A percentile compares a stretch with the other conserved stretches of the same genome.
These are phyloP conservation scores for Pithys albifrons DNA, from an alignment of 2,113 vertebrate species.

Conservation along the genomic window DNA sequence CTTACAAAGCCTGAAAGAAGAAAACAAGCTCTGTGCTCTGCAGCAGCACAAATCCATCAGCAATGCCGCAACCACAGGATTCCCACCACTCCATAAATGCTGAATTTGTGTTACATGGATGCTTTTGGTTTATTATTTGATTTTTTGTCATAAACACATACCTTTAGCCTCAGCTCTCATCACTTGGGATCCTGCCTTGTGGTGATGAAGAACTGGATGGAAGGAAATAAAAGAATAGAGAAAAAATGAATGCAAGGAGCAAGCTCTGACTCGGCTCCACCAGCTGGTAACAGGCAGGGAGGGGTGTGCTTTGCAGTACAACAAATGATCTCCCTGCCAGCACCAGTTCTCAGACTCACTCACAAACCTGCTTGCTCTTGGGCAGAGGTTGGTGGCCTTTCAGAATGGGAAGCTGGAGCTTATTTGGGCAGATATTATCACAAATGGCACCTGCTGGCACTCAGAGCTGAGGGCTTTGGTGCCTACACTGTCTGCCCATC, in stretches of 20 bases:
- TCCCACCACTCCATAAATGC: not conserved
- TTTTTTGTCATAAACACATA: slow-evolving; percentile 2
- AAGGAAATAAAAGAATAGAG: not conserved
- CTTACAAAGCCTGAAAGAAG: slow-evolving; percentile 55
- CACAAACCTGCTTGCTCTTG: not conserved
- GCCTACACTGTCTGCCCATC: too few species aligned
- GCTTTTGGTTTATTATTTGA: not conserved
- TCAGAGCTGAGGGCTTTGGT: rapidly evolving
- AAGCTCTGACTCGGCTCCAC: not conserved
- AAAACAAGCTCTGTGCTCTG: not conserved
- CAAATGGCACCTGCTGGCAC: not conserved
- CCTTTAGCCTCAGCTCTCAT: slow-evolving; percentile 78
- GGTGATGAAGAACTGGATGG: slow-evolving; percentile 70
- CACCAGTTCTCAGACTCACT: not conserved
- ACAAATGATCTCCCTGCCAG: not conserved
- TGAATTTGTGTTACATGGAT: not conserved
- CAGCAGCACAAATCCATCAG: not conserved
- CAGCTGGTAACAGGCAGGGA: not conserved
- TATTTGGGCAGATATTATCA: not conserved
- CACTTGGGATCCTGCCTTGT: slow-evolving; percentile 73
- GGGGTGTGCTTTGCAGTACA: not conserved
- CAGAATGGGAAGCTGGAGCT: not conserved
- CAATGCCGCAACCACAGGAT: not conserved
- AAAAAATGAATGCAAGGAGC: not conserved
- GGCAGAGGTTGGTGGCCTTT: not conserved